These are phyloP conservation scores for Montipora efflorescens DNA, from an alignment of 64 coral and sea anemone genomes.

Conservation along the genomic window DNA sequence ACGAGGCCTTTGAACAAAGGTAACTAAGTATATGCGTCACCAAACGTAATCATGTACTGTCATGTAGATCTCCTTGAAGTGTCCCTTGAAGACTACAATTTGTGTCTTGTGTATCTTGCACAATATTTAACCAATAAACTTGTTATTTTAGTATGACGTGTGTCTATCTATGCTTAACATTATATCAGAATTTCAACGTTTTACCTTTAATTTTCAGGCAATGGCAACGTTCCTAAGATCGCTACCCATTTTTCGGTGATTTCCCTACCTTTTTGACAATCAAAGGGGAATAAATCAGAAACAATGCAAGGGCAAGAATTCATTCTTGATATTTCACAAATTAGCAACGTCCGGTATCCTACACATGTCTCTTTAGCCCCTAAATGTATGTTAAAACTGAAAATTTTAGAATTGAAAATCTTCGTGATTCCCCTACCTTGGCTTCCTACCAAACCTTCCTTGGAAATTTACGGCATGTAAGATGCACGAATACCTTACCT, in stretches of 20 bases:
- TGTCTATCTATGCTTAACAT: conserved; percentile 11
- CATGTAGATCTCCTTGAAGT: conserved; percentile 5
- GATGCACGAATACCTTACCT: conserved; percentile 14
- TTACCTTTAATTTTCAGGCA: neutral
- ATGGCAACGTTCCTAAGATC: neutral
- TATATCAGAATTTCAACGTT: neutral
- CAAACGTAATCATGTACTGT: neutral
- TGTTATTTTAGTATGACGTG: conserved; percentile 8
- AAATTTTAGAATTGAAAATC: conserved; percentile 14
- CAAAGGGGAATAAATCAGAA: conserved; percentile 6
- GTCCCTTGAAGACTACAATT: neutral
- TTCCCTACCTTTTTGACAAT: conserved; percentile 15
- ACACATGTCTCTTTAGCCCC: neutral
- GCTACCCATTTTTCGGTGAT: neutral
- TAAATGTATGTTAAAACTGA: conserved; percentile 2
- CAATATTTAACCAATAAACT: conserved; percentile 7
- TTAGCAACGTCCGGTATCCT: neutral
- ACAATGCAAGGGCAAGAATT: neutral
- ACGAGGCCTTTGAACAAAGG: neutral
- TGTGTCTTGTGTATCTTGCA: conserved; percentile 9
- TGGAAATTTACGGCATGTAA: neutral
- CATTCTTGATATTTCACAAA: conserved; percentile 4
- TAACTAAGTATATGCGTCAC: neutral
- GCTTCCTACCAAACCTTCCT: conserved; percentile 9
- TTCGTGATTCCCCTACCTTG: neutral